Base-by-base conservation (phyloP, 2,113 vertebrate genomes). In the Ciconia stormi region DNA sequence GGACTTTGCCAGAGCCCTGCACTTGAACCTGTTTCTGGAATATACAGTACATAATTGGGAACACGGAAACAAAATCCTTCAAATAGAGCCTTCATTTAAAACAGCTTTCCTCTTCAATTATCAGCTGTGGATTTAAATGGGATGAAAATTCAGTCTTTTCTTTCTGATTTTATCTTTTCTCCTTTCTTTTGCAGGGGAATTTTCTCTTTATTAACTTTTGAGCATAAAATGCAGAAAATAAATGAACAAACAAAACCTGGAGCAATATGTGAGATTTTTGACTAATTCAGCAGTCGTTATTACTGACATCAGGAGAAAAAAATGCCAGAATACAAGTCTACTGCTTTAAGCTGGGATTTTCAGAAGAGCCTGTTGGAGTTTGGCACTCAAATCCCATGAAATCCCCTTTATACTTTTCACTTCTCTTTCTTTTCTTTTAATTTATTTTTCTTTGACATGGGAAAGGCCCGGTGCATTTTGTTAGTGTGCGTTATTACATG, bases 311-410 rank as follows among this genome's bases (percentile, higher is more conserved):
- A 95, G 93, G 96, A 95, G 93, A 91, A 91, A 97, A 95, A 95
- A 93, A 96, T 95, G 96, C 89, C 94, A 70, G 94, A 90, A 87
- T 69, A 88, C 62, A 82, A 94, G 81, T 95, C 94, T 63, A n/a
- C 71, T 73, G 70, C 96, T 96, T 80, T 97, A 96, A 97, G 94
- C 94, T 87, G 95, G 94, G 97, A 95, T 97, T 97, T 97, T 96
- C 70, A 79, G 94, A 82, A 90, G 91, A 96, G 91, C 81, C 89
- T 67, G 78, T 69, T 95, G 91, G 94, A 96, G 95, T 95, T 97
- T 86, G 94, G 93, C 84, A 67, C 81, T 87, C 91, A 96, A 90
- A 96, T 96, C 95, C 89, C 53, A 82, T 6, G 17, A 95, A 97
- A 97, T 97, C 96, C 93, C 87, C 89, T 94, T 95, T 95, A 86